A percentile compares a stretch with the other conserved stretches of the same genome.
These are phyloP conservation scores for Platorchestia sp. DNA, from an alignment of 1,140 invertebrate species.

Conservation along the genomic window DNA sequence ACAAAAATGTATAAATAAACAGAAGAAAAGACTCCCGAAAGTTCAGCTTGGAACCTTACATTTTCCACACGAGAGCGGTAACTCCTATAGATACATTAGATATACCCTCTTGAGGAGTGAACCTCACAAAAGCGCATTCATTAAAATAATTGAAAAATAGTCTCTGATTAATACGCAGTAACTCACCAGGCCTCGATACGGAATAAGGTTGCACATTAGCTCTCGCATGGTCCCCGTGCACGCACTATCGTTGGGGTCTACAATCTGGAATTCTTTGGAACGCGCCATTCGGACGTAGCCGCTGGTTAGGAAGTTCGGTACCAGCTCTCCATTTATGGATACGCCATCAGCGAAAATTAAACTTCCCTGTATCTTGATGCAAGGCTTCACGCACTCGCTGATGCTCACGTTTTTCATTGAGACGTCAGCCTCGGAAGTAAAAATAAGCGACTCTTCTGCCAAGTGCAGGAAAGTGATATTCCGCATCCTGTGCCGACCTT, in stretches of 20 bases:
- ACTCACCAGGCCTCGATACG: background rate
- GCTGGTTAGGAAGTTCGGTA: background rate
- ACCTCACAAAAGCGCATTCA: too few relatives aligned
- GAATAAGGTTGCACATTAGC: background rate
- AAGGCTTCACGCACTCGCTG: background rate
- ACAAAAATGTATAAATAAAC: too few relatives aligned
- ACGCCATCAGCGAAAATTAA: background rate
- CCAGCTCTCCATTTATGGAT: background rate
- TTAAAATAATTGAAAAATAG: background rate
- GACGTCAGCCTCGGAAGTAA: background rate
- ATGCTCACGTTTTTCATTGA: background rate
- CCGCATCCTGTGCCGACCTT: background rate
- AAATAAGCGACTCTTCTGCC: background rate
- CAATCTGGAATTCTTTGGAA: background rate
- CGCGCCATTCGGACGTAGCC: background rate
- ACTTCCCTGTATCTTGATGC: background rate
- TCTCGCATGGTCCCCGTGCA: background rate
- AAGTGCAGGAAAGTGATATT: background rate
- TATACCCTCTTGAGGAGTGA: too few relatives aligned
- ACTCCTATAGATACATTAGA: too few relatives aligned
- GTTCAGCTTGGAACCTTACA: too few relatives aligned
- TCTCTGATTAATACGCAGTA: background rate
- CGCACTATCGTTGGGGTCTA: background rate
- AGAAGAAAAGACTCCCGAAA: too few relatives aligned
- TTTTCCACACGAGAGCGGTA: too few relatives aligned